A percentile compares a stretch with the other conserved stretches of the same genome.
phyloP scores from a whole-genome alignment of 2,888 invertebrate genomes.

The Gerris lacustris region DNA sequence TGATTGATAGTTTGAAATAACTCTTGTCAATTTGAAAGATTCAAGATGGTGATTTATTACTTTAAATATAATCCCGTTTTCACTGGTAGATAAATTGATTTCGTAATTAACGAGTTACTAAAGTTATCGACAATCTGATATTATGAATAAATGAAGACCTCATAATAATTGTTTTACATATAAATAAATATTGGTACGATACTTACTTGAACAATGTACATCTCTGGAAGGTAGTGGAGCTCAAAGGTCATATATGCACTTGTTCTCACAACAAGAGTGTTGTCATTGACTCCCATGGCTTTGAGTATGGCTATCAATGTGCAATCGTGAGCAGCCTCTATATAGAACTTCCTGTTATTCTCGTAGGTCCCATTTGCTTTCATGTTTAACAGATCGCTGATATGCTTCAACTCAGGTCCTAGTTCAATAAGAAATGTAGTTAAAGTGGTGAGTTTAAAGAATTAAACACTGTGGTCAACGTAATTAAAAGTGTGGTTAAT shows the following conservation, averaged over 20 bases:
- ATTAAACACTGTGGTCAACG: too few species aligned
- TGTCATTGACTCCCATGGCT: slow-evolving; percentile 20
- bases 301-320: slow-evolving; percentile 23
- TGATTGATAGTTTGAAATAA: too few species aligned
- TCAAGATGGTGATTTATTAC: too few species aligned
- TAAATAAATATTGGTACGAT: not conserved
- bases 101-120: too few species aligned
- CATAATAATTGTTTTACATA: too few species aligned
- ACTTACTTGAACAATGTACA: slow-evolving; percentile 21
- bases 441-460: too few species aligned
- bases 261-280: slow-evolving; percentile 20
- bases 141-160: too few species aligned
- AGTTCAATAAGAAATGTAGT: not conserved
- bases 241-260: slow-evolving; percentile 24
- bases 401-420: slow-evolving; percentile 23
- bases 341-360: slow-evolving; percentile 18
- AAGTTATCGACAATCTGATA: too few species aligned
- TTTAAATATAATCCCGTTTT: too few species aligned
- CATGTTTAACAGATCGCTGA: slow-evolving; percentile 19
- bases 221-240: slow-evolving; percentile 20
- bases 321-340: slow-evolving; percentile 26
- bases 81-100: too few species aligned
- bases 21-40: too few species aligned
- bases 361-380: slow-evolving; percentile 21
- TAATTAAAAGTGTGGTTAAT: too few species aligned